Evolutionary conservation across 2,888 invertebrate genomes (phyloP), one percentile per base, ranked within the genome.

Genomic region (Acrocera orbiculus): DNA sequence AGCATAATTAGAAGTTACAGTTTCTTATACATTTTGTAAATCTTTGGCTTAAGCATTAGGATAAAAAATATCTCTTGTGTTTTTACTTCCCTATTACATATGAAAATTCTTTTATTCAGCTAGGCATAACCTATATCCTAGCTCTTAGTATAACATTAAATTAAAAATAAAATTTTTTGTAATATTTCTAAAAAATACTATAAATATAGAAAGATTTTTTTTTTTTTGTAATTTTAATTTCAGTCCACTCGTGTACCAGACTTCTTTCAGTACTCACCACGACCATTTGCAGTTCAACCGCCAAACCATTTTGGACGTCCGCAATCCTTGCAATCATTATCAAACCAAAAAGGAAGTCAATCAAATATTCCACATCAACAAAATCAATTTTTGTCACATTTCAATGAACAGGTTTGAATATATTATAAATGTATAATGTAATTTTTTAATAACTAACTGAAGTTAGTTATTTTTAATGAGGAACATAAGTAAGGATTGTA

Each of bases 221-320:
- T 22, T 4, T 22, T 16, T 27, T 23, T 32, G 20, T 29, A 29
- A 8, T 13, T 30, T 32, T 23, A 25, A 32, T 46, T 55, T 47
- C 55, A 58, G 48, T 47, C 52, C 28, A 50, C 50, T 26, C 55
- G 56, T 33, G 55, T 50, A 36, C 45, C 56, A 32, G 58, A 60
- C 32, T 57, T 49, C 42, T 59, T 52, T 45, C 60, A 60, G 42
- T 53, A 58, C 32, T 58, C 60, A 40, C 61, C 61, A 36, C 51
- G 60, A 39, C 60, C 61, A 41, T 61, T 60, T 46, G 58, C 41
- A 30, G 27, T 29, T 7, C 24, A 32, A 16, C 46, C 27, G 14
- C 34, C 47, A 37, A 45, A 45, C 33, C 44, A 49, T 37, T 53
- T 52, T 41, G 47, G 45, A 32, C 52, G 56, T 40, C 46, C 53